Base-by-base conservation (phyloP, 2,797 vertebrate species). In the Vireo griseus region DNA sequence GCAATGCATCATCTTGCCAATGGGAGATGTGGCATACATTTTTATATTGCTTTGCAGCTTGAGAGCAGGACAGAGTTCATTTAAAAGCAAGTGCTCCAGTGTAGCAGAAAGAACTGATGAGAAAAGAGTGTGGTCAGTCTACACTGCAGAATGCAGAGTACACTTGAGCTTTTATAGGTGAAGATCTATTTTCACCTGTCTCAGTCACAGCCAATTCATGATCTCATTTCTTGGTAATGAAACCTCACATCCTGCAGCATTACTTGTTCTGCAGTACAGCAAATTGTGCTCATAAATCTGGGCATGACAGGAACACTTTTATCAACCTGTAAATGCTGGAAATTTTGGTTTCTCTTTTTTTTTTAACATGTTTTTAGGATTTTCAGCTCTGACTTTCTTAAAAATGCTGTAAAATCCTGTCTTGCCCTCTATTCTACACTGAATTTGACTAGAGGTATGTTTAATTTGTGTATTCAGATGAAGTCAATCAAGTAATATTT, bases 1-100 rank as follows among this genome's bases (percentile, higher is more conserved):
- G 96, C 95, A 97, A 78, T 77, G 61, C 91, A 28, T 95, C 96
- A 97, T 94, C 95, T 77, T 51, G 77, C 54, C 67, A 82, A 89
- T 71, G 76, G 95, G 78, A 85, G 76, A 88, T 77, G 33, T 85
- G 88, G 74, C 86, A 72, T 58, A 92, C 78, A 83, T 92, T 96
- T 94, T 95, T 96, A 58, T 87, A 58, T 87, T 84, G 75, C 83
- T 96, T 78, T 31, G 2, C 89, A 95, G 93, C 88, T 92, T 91
- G 86, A 65, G 86, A 73, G 76, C 73, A 85, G 88, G 79, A 81
- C 45, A 42, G 69, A 92, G 54, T 86, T 89, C 13, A 61, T 93
- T 86, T 95, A 55, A 75, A 78, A 92, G 88, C 52, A 81, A 85
- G 48, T 62, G 57, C 78, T 97, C 79, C 66, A 57, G 37, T 51